A percentile compares a stretch with the other conserved stretches of the same genome.
phyloP scores from a whole-genome alignment of 2,888 invertebrate species.

The Cataglyphis livida region DNA sequence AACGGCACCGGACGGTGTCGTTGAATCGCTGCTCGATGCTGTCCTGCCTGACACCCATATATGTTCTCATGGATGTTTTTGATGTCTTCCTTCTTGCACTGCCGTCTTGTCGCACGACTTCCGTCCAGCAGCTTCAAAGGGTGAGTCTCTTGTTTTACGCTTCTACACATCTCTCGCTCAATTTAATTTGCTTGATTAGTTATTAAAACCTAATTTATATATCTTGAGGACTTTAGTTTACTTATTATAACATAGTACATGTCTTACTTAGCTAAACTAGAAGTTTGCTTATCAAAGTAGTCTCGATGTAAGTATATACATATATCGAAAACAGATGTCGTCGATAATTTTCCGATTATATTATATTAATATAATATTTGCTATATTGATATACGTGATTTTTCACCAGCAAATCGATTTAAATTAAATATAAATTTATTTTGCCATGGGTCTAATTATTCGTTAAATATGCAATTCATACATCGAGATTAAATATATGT shows the following conservation, averaged over 20 bases:
- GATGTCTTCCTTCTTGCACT: slow-evolving; percentile 84
- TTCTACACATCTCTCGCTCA: slow-evolving; percentile 52
- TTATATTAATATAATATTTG: not conserved
- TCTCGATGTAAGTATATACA: slow-evolving; percentile 24
- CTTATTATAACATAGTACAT: not conserved
- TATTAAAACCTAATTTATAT: slow-evolving; percentile 23
- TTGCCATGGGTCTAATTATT: not conserved
- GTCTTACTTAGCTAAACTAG: not conserved
- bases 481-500: not conserved
- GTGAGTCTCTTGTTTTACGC: slow-evolving; percentile 80
- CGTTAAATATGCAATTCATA: not conserved
- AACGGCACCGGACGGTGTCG: slow-evolving; percentile 78
- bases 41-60: slow-evolving; percentile 82
- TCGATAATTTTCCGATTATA: not conserved
- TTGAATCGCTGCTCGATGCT: slow-evolving; percentile 81
- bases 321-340: not conserved
- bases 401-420: not conserved
- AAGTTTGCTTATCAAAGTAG: not conserved
- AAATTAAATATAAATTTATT: not conserved
- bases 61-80: slow-evolving; percentile 83
- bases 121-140: slow-evolving; percentile 83
- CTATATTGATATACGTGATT: not conserved
- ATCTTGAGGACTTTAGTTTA: not conserved
- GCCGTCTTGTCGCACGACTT: slow-evolving; percentile 81
- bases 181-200: slow-evolving; percentile 47